Evolutionary conservation across 2,888 invertebrate genomes (phyloP).

Genomic region (Drosophila ustulata): DNA sequence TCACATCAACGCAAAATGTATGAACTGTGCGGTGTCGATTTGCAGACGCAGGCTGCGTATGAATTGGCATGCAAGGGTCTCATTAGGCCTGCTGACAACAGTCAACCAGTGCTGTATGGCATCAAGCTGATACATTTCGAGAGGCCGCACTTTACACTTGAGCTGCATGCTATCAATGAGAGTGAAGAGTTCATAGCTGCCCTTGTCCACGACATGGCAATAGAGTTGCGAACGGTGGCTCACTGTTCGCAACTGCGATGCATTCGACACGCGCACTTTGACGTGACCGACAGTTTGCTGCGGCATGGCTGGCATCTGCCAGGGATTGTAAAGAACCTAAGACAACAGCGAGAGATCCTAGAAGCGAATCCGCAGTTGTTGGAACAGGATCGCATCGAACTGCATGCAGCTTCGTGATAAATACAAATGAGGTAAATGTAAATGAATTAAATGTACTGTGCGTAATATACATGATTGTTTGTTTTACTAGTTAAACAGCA

Average conservation of each 20-base stretch:
- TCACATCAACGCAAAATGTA: slow-evolving; percentile 95
- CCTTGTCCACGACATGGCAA: slow-evolving; percentile 93
- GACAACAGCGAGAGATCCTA: slow-evolving; percentile 86
- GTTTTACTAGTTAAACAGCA: slow-evolving; percentile 11
- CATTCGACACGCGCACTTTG: slow-evolving; percentile 93
- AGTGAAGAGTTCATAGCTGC: slow-evolving; percentile 90
- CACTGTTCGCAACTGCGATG: slow-evolving; percentile 93
- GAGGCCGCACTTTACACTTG: slow-evolving; percentile 93
- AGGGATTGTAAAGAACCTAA: slow-evolving; percentile 89
- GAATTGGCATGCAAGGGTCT: slow-evolving; percentile 94
- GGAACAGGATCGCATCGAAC: slow-evolving; percentile 70
- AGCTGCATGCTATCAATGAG: slow-evolving; percentile 95
- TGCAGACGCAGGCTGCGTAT: slow-evolving; percentile 95
- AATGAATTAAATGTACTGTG: slow-evolving; percentile 10
- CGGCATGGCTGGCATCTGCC: slow-evolving; percentile 93
- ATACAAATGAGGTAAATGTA: not conserved
- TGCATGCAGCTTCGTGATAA: slow-evolving; percentile 50
- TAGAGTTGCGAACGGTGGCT: slow-evolving; percentile 91
- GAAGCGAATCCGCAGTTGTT: slow-evolving; percentile 78
- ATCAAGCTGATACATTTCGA: slow-evolving; percentile 93
- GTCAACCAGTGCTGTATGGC: slow-evolving; percentile 92
- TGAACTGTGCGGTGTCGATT: slow-evolving; percentile 91
- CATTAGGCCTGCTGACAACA: slow-evolving; percentile 90
- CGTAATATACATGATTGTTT: not conserved
- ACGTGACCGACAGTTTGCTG: slow-evolving; percentile 90